Conservation (phyloP, 2,888 invertebrate species). For the Bugula neritina region DNA sequence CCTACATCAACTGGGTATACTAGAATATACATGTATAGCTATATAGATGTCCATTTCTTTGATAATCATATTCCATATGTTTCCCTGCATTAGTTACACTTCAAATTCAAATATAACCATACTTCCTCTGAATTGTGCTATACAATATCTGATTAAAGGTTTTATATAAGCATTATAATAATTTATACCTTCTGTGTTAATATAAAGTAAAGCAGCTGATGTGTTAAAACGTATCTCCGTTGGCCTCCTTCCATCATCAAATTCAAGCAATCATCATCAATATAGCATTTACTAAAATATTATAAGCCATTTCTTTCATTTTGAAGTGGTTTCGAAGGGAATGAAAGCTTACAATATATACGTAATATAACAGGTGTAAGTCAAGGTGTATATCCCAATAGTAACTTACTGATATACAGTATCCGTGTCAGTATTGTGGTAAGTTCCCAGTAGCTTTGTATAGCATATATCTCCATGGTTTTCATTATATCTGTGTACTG, state of each 20-base stretch:
- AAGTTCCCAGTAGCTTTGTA: constrained; percentile 6
- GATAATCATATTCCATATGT: too few relatives aligned
- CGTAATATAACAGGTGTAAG: background rate
- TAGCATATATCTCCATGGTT: constrained; percentile 16
- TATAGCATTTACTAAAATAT: constrained; percentile 8
- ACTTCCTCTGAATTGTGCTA: too few relatives aligned
- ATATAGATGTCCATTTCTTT: too few relatives aligned
- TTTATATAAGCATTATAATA: too few relatives aligned
- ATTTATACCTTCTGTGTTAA: constrained; percentile 19
- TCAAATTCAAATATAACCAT: too few relatives aligned
- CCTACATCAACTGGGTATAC: too few relatives aligned
- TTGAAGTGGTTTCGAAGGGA: too few relatives aligned
- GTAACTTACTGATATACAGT: constrained; percentile 3
- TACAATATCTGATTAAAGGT: too few relatives aligned
- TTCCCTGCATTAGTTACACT: too few relatives aligned
- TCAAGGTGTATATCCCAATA: too few relatives aligned
- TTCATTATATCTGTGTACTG: background rate
- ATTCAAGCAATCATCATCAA: background rate
- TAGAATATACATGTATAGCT: too few relatives aligned
- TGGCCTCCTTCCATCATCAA: background rate
- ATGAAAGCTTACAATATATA: too few relatives aligned
- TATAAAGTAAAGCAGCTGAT: constrained; percentile 18
- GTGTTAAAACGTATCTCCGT: background rate
- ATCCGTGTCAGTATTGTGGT: background rate
- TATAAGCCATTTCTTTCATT: background rate